Base-by-base conservation (phyloP, 2,888 invertebrate species). In the Temnothorax rugatulus region DNA sequence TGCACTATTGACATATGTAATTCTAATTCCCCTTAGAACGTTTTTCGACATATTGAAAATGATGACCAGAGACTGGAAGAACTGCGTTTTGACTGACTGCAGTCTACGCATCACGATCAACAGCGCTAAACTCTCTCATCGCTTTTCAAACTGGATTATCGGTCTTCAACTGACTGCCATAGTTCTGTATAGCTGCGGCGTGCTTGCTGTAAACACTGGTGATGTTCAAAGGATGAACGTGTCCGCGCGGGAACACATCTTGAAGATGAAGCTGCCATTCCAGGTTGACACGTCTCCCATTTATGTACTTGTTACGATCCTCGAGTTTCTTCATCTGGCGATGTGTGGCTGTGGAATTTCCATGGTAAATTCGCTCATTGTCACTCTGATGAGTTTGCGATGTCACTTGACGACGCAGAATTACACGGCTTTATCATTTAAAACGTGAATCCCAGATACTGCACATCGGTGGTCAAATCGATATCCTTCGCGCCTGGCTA, bases 201-300 rank as follows among this genome's bases (percentile, higher is more conserved):
- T 63, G 2, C 3, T 88, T 8, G 64, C n/a, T 4, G 41, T 18
- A 8, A 71, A 81, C 18, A 4, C 1, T n/a, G 8, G 13, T 29
- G 38, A 74, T 7, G 11, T 25, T 15, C 29, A 61, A 3, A 15
- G 13, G 0, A 47, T 59, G 15, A 59, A 79, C 2, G 41, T 61
- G 15, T 52, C 50, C 18, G 8, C 74, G 4, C 77, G 86, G 9
- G 50, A 34, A 4, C 64, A 83, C 7, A 47, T 84, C n/a, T 8
- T 88, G 13, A 88, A 86, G 38, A 82, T 88, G 82, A 81, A 88
- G 21, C 44, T 88, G 1, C 84, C 88, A 0, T 86, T 88, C 38
- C 81, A 69, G 2, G 61, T 66, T 8, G 69, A 50, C 11, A 34
- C 34, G 7, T 34, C 34, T 34, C 34, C 7, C 7, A 34, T 7